Evolutionary conservation across 2,797 vertebrate species (phyloP), one percentile per base, ranked within the genome.

Genomic region (Phrynocephalus vlangalii): DNA sequence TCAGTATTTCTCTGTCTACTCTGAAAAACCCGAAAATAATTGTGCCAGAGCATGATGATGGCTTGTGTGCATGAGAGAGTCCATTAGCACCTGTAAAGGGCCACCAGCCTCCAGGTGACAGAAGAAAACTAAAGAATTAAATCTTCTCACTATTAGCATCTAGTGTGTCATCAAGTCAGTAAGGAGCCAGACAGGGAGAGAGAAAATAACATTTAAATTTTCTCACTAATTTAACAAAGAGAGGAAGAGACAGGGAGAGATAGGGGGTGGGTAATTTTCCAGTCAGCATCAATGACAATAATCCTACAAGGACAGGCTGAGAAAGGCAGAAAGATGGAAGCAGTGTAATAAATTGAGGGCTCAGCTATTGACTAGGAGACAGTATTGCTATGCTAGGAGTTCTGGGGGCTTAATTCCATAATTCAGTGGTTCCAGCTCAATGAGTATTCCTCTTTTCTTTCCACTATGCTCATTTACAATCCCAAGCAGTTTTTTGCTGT

Each of bases 401-500:
- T 96, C 92, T 94, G 82, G 81, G 90, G 84, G 63, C 1, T 1
- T 91, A 95, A 94, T 94, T 94, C 93, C 7, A 30, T 95, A 94
- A 94, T 93, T 95, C 91, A 90, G 89, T 91, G 26, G 66, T 94
- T 96, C 90, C 94, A 94, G 85, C 87, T 87, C 87, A 93, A 10
- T 0, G 72, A 90, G 18, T 92, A 88, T 91, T 91, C 92, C 52
- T 13, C 28, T 93, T 85, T 92, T 91, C 90, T 95, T 94, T 93
- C 92, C 87, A 26, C 78, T 15, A 84, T 95, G 90, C 87, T 97
- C 91, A 92, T 94, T 97, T 96, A 92, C 0, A 70, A 93, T 94
- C 93, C 88, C 85, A 92, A 92, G 84, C 93, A 95, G 94, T 92
- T 93, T 93, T 85, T 94, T 0, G 0, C 94, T 95, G 95, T 96